Evolutionary conservation across 2,113 vertebrate genomes (phyloP), one percentile per base, ranked within the genome.

Genomic region (Nothoprocta perdicaria): DNA sequence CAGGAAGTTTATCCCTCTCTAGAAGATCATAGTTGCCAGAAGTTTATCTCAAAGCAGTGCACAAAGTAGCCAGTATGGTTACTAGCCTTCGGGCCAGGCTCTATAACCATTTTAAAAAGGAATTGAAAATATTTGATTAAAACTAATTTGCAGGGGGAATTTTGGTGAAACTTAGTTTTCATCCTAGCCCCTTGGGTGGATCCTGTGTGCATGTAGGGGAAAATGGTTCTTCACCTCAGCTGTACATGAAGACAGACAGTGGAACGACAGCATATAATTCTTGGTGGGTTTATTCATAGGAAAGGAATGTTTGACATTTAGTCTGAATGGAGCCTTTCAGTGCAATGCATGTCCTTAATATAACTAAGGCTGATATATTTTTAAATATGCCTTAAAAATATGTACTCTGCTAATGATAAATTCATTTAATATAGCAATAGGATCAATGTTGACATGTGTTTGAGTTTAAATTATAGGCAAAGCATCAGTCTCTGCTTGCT

Each of bases 251-350:
- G 29, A 63, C 58, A 77, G 61, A 38, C 60, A 89, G 80, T 0
- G 0, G 80, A 94, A 94, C 24, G 75, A 48, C 77, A 80, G 66
- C 74, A 57, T 45, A 22, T 67, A 74, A 81, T 80, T 73, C 48
- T 89, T 89, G 69, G 67, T 74, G 72, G 60, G 27, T 80, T 93
- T 95, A 83, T 89, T 96, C 80, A 94, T 91, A 43, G 65, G 60
- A 93, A 86, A 91, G 89, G 95, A 96, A 96, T 95, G 93, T 88
- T 63, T 92, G 93, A 95, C 89, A 92, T 96, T 95, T 94, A 52
- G 89, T 65, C 85, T 95, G 93, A 96, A 96, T 82, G 52, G 63
- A 94, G 85, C 46, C 85, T 95, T 96, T 96, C 93, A 95, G 57
- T 83, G 82, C 45, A 77, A 75, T 84, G 50, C 57, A 77, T 74